These are phyloP conservation scores for Choloepus hoffmanni DNA, from an alignment of 2,113 vertebrate species.

Conservation along the genomic window DNA sequence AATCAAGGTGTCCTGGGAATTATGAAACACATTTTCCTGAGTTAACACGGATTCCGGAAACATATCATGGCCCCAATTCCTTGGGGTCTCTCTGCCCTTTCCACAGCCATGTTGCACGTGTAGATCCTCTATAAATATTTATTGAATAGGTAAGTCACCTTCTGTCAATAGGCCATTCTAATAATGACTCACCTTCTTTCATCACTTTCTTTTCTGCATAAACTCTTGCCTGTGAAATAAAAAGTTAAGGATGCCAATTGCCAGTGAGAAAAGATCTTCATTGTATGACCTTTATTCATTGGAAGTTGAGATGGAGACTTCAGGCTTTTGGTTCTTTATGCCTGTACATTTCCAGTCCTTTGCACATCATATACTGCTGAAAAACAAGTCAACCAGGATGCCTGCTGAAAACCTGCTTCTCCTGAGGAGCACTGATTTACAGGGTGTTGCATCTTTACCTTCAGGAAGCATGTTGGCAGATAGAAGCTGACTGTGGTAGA, in stretches of 20 bases:
- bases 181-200: background rate
- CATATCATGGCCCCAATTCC: background rate
- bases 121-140: background rate
- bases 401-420: background rate
- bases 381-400: background rate
- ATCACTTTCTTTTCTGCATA: background rate
- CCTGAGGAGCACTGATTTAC: background rate
- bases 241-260: background rate
- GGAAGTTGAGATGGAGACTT: background rate
- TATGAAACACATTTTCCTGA: background rate
- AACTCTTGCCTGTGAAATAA: background rate
- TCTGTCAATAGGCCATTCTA: background rate
- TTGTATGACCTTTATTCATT: background rate
- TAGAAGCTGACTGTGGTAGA: background rate
- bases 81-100: background rate
- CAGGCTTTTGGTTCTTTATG: background rate
- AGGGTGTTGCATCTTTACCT: background rate
- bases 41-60: slow-evolving; percentile 18
- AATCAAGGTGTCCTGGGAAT: background rate
- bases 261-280: background rate
- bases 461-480: background rate
- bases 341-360: background rate
- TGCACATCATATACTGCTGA: no score
- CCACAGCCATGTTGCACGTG: background rate
- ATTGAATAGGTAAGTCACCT: background rate